A percentile compares a stretch with the other conserved stretches of the same genome.
Conservation (phyloP, 2,888 invertebrate genomes). For the Oscheius myriophilus region DNA sequence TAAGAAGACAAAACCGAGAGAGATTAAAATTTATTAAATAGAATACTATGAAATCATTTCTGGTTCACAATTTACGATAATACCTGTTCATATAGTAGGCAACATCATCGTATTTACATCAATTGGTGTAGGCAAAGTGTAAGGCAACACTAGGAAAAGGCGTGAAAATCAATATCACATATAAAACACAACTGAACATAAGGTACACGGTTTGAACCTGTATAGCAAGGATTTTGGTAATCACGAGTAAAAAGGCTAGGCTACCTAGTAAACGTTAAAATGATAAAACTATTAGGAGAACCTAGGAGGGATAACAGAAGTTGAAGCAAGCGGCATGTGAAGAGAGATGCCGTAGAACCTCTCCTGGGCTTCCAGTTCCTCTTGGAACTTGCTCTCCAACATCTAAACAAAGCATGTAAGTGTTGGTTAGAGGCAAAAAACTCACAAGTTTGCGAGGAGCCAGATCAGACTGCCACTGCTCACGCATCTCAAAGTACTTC, state of each 20-base stretch:
- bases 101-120: no score
- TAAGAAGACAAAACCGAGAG: no score
- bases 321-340: slow-evolving; percentile 18
- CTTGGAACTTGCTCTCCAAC: slow-evolving; percentile 62
- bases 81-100: no score
- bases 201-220: no score
- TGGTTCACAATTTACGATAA: no score
- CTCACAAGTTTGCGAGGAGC: slow-evolving; percentile 63
- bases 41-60: no score
- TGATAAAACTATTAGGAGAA: slow-evolving; percentile 8
- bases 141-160: no score
- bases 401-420: slow-evolving; percentile 17
- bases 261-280: neutral
- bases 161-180: no score
- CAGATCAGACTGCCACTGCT: slow-evolving; percentile 62
- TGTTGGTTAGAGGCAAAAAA: neutral
- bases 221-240: no score
- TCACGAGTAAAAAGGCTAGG: neutral
- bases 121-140: no score
- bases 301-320: slow-evolving; percentile 16
- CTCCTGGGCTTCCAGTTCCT: slow-evolving; percentile 63
- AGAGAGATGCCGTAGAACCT: slow-evolving; percentile 59
- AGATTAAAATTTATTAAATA: no score
- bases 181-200: no score
- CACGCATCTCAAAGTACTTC: slow-evolving; percentile 61